These are phyloP conservation scores for Ammodytes dubius DNA, from an alignment of 2,113 vertebrate genomes.

Conservation along the genomic window DNA sequence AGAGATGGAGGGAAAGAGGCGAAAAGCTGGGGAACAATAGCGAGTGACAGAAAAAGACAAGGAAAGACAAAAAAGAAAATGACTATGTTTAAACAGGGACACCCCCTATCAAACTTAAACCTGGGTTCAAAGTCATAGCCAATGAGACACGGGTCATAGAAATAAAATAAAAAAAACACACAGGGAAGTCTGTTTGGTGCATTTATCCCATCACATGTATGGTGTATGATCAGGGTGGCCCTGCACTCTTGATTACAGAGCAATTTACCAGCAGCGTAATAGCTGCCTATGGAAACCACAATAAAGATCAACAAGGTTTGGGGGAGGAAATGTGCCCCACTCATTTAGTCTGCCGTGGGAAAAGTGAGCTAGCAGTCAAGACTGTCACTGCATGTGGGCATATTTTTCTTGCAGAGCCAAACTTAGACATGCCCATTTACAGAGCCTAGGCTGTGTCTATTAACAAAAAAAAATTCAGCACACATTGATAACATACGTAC, in stretches of 20 bases:
- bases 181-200: constrained; percentile 14
- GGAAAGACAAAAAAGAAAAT: constrained; percentile 39
- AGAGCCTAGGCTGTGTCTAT: too few species aligned
- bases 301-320: constrained; percentile 71
- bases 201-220: constrained; percentile 61
- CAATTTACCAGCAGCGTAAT: constrained; percentile 74
- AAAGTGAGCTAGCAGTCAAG: constrained; percentile 22
- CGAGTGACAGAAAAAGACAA: constrained; percentile 20
- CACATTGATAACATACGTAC: too few species aligned
- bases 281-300: constrained; percentile 75
- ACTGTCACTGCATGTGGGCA: constrained; percentile 29
- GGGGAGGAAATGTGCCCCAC: constrained; percentile 54
- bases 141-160: constrained; percentile 2
- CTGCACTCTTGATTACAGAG: constrained; percentile 74
- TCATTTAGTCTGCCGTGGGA: constrained; percentile 70
- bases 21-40: constrained; percentile 21
- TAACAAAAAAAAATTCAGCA: too few species aligned
- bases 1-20: constrained; percentile 9
- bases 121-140: constrained; percentile 48
- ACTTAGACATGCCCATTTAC: neutral
- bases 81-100: constrained; percentile 33
- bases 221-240: constrained; percentile 71
- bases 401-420: constrained; percentile 38
- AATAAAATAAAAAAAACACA: neutral
- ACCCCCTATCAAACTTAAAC: constrained; percentile 30